Conservation (phyloP, 2,888 invertebrate genomes). For the Lasioglossum leucozonium region DNA sequence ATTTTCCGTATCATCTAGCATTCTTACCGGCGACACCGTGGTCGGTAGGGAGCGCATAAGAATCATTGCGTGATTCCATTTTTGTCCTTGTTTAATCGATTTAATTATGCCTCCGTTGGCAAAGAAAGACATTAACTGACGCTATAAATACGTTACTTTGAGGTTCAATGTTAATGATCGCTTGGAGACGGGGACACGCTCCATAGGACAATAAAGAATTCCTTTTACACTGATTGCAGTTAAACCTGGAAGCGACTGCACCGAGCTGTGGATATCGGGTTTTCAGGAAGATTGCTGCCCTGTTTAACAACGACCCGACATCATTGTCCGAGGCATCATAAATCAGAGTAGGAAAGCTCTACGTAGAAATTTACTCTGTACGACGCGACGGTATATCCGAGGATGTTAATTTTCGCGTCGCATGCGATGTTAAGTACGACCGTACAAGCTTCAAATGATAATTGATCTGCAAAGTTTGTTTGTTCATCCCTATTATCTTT, state of each 20-base stretch:
- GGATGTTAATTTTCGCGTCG: neutral
- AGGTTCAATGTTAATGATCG: conserved; percentile 26
- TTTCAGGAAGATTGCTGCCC: neutral
- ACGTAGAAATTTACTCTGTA: neutral
- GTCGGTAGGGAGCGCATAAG: neutral
- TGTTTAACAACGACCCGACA: neutral
- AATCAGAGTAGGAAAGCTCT: neutral
- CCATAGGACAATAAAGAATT: neutral
- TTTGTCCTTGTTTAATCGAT: conserved; percentile 30
- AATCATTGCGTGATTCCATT: conserved; percentile 13
- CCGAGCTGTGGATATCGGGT: neutral
- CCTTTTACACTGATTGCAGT: conserved; percentile 10
- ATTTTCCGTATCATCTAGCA: neutral
- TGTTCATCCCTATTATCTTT: neutral
- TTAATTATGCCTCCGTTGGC: conserved; percentile 27
- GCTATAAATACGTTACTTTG: conserved; percentile 31
- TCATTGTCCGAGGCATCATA: neutral
- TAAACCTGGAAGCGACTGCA: neutral
- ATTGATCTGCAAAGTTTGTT: neutral
- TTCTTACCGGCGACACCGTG: neutral
- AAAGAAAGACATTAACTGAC: conserved; percentile 17
- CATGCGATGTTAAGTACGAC: neutral
- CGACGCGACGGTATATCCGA: neutral
- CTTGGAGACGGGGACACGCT: neutral
- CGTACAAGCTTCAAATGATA: neutral